A percentile compares a stretch with the other conserved stretches of the same genome.
These are phyloP conservation scores for Sphaerodactylus townsendi DNA, from an alignment of 2,113 vertebrate species.

Conservation along the genomic window DNA sequence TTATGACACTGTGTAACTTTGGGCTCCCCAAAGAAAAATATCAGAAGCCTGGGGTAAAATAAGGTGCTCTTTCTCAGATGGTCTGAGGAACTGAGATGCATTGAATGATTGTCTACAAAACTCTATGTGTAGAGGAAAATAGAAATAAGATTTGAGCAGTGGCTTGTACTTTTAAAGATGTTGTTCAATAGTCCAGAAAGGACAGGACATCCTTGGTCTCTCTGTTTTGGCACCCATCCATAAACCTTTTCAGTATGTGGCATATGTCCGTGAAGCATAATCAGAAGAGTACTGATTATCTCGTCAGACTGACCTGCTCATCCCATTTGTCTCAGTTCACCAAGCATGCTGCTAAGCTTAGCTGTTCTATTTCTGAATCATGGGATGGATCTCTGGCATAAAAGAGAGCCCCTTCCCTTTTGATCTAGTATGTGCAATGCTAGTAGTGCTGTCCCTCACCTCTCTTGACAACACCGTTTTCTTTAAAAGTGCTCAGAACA, in stretches of 20 bases:
- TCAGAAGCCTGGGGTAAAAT: not conserved
- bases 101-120: slow-evolving; percentile 16
- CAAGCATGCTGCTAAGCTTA: slow-evolving; percentile 71
- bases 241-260: slow-evolving; percentile 68
- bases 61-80: not conserved
- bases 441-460: not conserved
- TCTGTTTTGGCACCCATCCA: slow-evolving; percentile 68
- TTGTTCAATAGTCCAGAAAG: slow-evolving; percentile 46
- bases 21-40: not conserved
- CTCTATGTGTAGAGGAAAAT: not conserved
- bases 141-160: slow-evolving; percentile 2
- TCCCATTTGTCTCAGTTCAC: slow-evolving; percentile 75
- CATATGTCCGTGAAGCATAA: slow-evolving; percentile 71
- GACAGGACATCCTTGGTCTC: slow-evolving; percentile 65
- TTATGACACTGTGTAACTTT: not conserved
- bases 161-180: slow-evolving; percentile 36
- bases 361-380: slow-evolving; percentile 65
- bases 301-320: slow-evolving; percentile 75
- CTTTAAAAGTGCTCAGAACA: not conserved
- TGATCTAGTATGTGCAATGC: not conserved
- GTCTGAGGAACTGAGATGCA: slow-evolving; percentile 1
- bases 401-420: slow-evolving; percentile 34
- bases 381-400: slow-evolving; percentile 67
- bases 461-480: not conserved
- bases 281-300: slow-evolving; percentile 74